phyloP scores from a whole-genome alignment of 2,797 vertebrate genomes.

The Sebastes kiyomatsui region DNA sequence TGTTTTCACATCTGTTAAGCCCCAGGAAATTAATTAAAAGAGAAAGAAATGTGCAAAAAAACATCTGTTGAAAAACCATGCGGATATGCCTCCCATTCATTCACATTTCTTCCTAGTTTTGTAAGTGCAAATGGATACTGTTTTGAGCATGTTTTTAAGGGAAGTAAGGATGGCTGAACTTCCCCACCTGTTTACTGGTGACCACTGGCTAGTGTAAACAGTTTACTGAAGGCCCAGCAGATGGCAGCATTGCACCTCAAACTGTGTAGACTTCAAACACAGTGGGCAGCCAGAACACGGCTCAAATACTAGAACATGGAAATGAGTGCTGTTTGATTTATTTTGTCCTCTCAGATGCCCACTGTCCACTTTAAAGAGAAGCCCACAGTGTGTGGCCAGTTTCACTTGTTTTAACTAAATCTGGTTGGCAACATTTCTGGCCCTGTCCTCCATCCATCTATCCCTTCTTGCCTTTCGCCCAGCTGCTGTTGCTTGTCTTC shows the following conservation, averaged over 20 bases:
- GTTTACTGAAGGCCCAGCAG: conserved; percentile 63
- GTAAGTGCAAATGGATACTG: not conserved
- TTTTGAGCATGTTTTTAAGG: not conserved
- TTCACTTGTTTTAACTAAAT: conserved; percentile 4
- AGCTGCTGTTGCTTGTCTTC: conserved; percentile 28
- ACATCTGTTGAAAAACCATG: not conserved
- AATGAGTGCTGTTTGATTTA: not conserved
- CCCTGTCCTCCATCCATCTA: not conserved
- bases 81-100: too few species aligned
- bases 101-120: not conserved
- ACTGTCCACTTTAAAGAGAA: not conserved
- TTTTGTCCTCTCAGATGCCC: not conserved
- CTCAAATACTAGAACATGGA: not conserved
- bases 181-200: not conserved
- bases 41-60: too few species aligned
- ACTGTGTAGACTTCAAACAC: not conserved
- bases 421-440: not conserved
- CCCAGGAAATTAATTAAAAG: not conserved
- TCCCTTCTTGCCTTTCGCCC: conserved; percentile 3
- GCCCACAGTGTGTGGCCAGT: not conserved
- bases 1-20: not conserved
- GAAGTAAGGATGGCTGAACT: not conserved
- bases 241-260: conserved; percentile 70
- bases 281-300: not conserved
- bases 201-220: not conserved